Conservation (phyloP, 2,888 invertebrate genomes). For the Creontiades dilutus region DNA sequence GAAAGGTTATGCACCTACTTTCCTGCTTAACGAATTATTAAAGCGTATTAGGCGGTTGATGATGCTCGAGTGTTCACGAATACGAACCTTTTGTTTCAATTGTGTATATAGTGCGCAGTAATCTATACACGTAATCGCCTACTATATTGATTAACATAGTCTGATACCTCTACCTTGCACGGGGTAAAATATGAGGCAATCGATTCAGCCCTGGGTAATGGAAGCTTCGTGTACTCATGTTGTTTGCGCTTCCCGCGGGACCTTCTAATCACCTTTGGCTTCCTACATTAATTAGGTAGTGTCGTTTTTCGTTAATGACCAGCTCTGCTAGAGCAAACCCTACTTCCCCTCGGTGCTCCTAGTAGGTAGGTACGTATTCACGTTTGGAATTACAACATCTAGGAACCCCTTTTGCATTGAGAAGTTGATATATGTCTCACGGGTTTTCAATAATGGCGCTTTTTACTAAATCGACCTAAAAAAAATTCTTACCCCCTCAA, state of each 20-base stretch:
- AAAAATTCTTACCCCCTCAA: no score
- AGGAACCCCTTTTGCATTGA: not conserved
- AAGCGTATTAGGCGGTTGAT: no score
- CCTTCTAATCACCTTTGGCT: constrained; percentile 62
- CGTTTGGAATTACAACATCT: constrained; percentile 16
- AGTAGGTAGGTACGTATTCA: not conserved
- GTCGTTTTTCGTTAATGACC: constrained; percentile 64
- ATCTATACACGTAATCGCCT: no score
- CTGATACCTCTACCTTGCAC: not conserved
- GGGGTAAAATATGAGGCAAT: constrained; percentile 43
- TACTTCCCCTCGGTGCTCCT: not conserved
- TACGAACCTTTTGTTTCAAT: no score
- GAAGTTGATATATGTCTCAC: no score
- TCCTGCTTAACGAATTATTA: no score
- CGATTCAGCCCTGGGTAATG: constrained; percentile 47
- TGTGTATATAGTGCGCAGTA: no score
- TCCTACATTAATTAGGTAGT: constrained; percentile 62
- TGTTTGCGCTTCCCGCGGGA: constrained; percentile 63
- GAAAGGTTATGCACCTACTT: no score
- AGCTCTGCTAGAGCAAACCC: constrained; percentile 17
- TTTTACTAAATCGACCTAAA: no score
- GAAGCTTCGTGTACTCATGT: constrained; percentile 56
- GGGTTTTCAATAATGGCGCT: no score
- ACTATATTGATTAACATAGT: not conserved
- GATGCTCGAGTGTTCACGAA: no score